Percentiles rank a stretch among this genome's conserved stretches.
Conservation (phyloP, 2,113 vertebrate genomes). For the Pterophyllum scalare region DNA sequence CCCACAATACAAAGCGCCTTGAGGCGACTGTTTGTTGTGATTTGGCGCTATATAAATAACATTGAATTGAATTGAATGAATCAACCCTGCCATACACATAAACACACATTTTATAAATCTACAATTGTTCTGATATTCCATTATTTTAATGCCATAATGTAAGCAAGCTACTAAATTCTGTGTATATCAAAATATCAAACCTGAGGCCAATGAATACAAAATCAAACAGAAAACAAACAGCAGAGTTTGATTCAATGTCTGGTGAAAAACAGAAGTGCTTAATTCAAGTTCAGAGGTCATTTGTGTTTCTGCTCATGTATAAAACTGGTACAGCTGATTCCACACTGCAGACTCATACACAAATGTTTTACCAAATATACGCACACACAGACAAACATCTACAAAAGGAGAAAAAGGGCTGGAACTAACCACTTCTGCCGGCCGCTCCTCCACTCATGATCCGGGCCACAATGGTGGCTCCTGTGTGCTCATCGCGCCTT, state of each 20-base stretch:
- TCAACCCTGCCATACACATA: slow-evolving; percentile 85
- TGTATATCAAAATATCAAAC: slow-evolving; percentile 17
- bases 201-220: slow-evolving; percentile 25
- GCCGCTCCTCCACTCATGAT: slow-evolving; percentile 95
- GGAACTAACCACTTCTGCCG: slow-evolving; percentile 88
- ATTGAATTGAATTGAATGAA: too few species aligned
- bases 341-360: background rate
- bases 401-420: background rate
- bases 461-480: slow-evolving; percentile 81
- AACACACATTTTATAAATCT: slow-evolving; percentile 13
- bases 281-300: background rate
- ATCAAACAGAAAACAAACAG: slow-evolving; percentile 33
- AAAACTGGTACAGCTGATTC: background rate
- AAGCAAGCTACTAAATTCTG: slow-evolving; percentile 24
- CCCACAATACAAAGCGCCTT: too few species aligned
- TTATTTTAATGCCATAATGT: background rate
- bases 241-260: background rate
- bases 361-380: background rate
- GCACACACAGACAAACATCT: background rate
- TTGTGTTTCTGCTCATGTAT: background rate
- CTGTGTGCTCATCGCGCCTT: too few species aligned
- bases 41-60: too few species aligned
- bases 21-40: too few species aligned
- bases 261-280: background rate
- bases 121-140: background rate